Evolutionary conservation across 2,888 invertebrate species (phyloP), one percentile per base, ranked within the genome.

Genomic region (Plagiodera versicolora): DNA sequence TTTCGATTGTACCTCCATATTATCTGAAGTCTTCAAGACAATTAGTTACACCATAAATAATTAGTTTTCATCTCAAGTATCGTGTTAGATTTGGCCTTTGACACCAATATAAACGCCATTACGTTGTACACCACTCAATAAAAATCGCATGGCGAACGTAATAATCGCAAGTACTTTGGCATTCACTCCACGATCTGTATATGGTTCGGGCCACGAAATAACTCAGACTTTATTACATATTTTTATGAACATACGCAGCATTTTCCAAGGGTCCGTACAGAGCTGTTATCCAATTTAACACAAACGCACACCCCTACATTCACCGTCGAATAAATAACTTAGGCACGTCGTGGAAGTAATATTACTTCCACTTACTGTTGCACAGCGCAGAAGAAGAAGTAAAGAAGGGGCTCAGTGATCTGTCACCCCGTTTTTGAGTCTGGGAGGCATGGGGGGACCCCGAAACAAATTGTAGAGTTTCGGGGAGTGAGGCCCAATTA

Each of bases 271-370:
- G 67, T 65, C 58, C 62, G 70, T 65, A 66, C 65, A 58, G 70
- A 64, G 67, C 74, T 72, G 72, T 75, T 75, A 76, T 78, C 78
- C 76, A 78, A 78, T 77, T 78, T 77, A 76, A 76, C 74, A 73
- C 73, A 74, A 74, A 74, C 75, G 75, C 75, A 70, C 78, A 76
- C 79, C 79, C 78, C 61, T 74, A 77, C 77, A 78, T 78, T 76
- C 77, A 77, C 75, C 75, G 76, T 78, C 75, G 74, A 77, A 77
- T 79, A 80, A 79, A 80, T 80, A 80, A 80, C 77, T 79, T 78
- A 77, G 78, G 76, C 77, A 77, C 75, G 76, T 77, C 77, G 77
- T 77, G 77, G 77, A 77, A 77, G 77, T 75, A 77, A 79, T 79
- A 80, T 79, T 79, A 77, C 80, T 78, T 77, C 75, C 76, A 77